phyloP scores from a whole-genome alignment of 2,797 vertebrate species.

The Liasis olivaceus region DNA sequence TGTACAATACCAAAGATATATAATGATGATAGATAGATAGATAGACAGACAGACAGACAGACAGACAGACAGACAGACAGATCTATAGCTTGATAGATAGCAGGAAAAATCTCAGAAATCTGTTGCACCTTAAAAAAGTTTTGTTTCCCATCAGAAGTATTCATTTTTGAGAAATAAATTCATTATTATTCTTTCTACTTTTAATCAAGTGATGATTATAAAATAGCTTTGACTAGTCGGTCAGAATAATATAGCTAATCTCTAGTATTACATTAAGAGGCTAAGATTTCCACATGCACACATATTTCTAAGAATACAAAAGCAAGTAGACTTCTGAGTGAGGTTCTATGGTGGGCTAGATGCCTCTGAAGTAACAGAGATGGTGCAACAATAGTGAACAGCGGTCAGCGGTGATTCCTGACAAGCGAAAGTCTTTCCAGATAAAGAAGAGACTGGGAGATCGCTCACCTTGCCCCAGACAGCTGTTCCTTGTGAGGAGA shows the following conservation, averaged over 20 bases:
- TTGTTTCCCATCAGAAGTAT: neutral
- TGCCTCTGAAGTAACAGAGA: neutral
- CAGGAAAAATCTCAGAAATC: neutral
- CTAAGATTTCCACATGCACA: conserved; percentile 35
- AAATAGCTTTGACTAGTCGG: conserved; percentile 37
- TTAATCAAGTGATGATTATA: conserved; percentile 36
- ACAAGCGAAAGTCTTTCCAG: no score
- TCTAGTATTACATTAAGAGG: conserved; percentile 25
- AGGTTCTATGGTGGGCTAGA: neutral
- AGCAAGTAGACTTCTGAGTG: conserved; percentile 39
- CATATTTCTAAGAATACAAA: conserved; percentile 30
- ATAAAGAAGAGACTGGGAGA: no score
- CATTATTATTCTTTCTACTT: conserved; percentile 45
- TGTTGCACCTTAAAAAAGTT: neutral
- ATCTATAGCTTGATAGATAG: no score
- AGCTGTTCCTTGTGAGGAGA: no score
- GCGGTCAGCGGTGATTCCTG: no score
- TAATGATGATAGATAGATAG: neutral
- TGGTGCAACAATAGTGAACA: neutral
- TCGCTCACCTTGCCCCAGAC: no score
- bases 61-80: no score
- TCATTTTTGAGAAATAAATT: conserved; percentile 5
- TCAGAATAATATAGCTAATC: conserved; percentile 43
- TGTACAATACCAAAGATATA: neutral
- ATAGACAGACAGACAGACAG: no score